Percentiles rank a stretch among this genome's conserved stretches.
Conservation (phyloP, 2,888 invertebrate genomes). For the Andrena haemorrhoa region DNA sequence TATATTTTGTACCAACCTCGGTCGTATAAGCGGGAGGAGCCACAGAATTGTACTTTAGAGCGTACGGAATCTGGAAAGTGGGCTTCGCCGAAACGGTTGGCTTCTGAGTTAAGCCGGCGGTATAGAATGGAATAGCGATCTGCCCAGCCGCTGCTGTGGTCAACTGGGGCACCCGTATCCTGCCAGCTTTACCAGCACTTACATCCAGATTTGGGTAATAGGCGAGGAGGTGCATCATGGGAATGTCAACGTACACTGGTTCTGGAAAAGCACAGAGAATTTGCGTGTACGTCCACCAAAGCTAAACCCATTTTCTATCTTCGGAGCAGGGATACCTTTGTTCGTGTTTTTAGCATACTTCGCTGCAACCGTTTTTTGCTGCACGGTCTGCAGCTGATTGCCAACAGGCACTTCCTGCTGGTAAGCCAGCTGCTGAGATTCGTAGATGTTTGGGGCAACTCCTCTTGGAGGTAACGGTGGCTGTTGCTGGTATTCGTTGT, state of each 20-base stretch:
- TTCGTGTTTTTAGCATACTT: conserved; percentile 73
- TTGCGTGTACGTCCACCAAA: too few relatives aligned
- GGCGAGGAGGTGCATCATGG: conserved; percentile 77
- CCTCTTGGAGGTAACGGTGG: conserved; percentile 59
- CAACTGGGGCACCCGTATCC: conserved; percentile 63
- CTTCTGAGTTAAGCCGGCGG: conserved; percentile 71
- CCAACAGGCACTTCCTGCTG: conserved; percentile 78
- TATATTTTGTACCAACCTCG: conserved; percentile 44
- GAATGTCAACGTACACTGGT: conserved; percentile 77
- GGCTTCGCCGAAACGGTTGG: conserved; percentile 71
- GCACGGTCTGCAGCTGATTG: conserved; percentile 77
- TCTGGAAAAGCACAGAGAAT: conserved; percentile 60
- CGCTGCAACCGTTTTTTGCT: conserved; percentile 75
- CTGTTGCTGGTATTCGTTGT: conserved; percentile 69
- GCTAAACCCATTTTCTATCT: accelerated
- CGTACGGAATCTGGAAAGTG: conserved; percentile 73
- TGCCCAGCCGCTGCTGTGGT: conserved; percentile 69
- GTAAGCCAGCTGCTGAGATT: conserved; percentile 72
- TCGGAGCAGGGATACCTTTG: conserved; percentile 67
- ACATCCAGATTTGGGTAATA: conserved; percentile 78
- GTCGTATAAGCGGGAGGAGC: conserved; percentile 36
- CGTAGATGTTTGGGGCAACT: conserved; percentile 55
- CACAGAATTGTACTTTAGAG: conserved; percentile 44
- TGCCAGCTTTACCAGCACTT: conserved; percentile 33
- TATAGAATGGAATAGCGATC: conserved; percentile 77